Base-by-base conservation (phyloP, 2,797 vertebrate species). In the Sebastes vulpes region DNA sequence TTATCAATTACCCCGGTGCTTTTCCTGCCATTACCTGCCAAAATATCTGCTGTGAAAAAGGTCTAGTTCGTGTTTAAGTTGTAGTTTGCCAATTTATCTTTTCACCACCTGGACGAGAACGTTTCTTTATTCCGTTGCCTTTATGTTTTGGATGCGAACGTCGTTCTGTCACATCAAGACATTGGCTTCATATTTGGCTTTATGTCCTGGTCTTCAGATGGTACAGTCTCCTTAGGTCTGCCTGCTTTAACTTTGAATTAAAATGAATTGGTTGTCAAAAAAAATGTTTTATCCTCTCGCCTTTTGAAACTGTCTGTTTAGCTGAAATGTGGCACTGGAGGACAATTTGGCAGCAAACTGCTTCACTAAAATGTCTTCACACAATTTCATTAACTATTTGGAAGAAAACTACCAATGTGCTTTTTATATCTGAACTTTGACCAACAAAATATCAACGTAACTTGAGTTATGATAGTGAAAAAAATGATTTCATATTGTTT, bases 71-170 rank as follows among this genome's bases (percentile, higher is more conserved):
- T 4, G 23, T 23, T 53, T 8, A 59, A 10, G 23, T 35, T 11
- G 29, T 6, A 32, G 12, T 71, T 77, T 72, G 53, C 81, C 66
- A 72, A 6, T 64, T 50, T 46, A 35, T 65, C 9, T 18, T 70
- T 68, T 57, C 11, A 68, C 53, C 72, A 65, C 23, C 46, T 52
- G 29, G 25, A 46, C 7, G 6, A 4, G 4, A 42, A 42, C 20
- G 6, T 26, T 25, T 12, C 2, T 6, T 54, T 65, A 11, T 9
- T 21, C 4, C 0, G 1, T 29, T 10, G 18, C 50, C n/a, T 72
- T 42, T 4, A 56, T 67, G n/a, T 46, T 65, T 75, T 73, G 66
- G 67, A 75, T 63, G 57, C 32, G 52, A 9, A 20, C 16, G 32
- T 9, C 1, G 2, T 21, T 28, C 32, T 23, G 60, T 65, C 67